Evolutionary conservation across 2,797 vertebrate genomes (phyloP).

Genomic region (Gallinago stenura): DNA sequence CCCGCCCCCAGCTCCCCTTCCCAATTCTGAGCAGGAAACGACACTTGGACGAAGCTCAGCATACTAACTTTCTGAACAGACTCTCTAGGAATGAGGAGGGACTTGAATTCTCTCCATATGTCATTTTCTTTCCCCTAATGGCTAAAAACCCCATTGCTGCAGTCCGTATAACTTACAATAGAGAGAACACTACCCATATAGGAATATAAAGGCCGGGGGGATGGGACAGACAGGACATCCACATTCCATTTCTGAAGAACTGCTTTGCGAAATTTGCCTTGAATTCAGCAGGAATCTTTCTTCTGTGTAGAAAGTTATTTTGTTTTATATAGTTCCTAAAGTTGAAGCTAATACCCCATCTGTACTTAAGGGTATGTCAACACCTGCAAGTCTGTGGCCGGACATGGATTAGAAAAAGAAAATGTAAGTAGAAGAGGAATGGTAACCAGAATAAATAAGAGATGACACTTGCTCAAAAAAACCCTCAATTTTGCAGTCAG

Average conservation of each 20-base stretch:
- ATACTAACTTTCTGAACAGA: slow-evolving; percentile 54
- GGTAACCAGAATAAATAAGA: not conserved
- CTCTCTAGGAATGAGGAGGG: slow-evolving; percentile 73
- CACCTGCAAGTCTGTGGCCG: slow-evolving; percentile 8
- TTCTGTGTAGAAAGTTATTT: not conserved
- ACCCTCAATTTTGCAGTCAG: not conserved
- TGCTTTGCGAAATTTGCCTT: not conserved
- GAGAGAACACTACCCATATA: not conserved
- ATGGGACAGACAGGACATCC: not conserved
- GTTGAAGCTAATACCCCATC: not conserved
- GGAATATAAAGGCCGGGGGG: not conserved
- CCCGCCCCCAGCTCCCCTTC: slow-evolving; percentile 21
- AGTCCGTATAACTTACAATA: not conserved
- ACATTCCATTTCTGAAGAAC: not conserved
- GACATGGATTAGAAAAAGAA: not conserved
- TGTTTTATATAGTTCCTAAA: not conserved
- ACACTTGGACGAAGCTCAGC: slow-evolving; percentile 51
- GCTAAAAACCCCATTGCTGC: slow-evolving; percentile 34
- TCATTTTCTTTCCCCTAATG: slow-evolving; percentile 67
- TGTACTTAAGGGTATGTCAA: not conserved
- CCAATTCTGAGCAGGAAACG: slow-evolving; percentile 58
- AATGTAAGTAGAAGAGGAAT: not conserved
- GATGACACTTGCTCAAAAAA: not conserved
- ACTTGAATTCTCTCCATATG: slow-evolving; percentile 72
- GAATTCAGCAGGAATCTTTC: not conserved